Percentiles rank a stretch among this genome's conserved stretches.
Conservation (phyloP, 2,797 vertebrate genomes). For the Champsocephalus esox region DNA sequence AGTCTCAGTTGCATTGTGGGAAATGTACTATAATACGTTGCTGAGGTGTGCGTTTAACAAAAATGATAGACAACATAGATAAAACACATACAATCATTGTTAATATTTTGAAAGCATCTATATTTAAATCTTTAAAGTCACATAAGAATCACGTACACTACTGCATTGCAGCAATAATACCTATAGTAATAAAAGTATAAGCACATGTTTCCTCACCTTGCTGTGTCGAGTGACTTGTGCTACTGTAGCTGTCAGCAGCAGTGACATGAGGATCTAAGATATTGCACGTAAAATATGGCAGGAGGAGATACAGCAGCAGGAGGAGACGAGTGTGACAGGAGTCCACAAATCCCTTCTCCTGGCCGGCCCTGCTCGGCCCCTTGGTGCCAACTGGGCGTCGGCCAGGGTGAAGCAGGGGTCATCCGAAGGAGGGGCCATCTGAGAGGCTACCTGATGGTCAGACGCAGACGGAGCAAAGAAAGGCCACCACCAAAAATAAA, state of each 20-base stretch:
- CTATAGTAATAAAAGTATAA: background rate
- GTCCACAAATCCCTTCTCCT: slow-evolving; percentile 75
- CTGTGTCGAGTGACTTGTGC: background rate
- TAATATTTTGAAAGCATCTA: slow-evolving; percentile 5
- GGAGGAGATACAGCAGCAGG: slow-evolving; percentile 43
- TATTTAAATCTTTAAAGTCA: background rate
- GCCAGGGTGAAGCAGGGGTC: slow-evolving; percentile 77
- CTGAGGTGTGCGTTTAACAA: background rate
- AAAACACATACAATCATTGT: background rate
- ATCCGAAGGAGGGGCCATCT: slow-evolving; percentile 71
- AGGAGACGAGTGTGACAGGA: slow-evolving; percentile 52
- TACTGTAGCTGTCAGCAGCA: slow-evolving; percentile 1
- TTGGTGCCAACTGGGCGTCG: slow-evolving; percentile 78
- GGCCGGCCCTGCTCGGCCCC: slow-evolving; percentile 66
- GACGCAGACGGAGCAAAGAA: slow-evolving; percentile 46
- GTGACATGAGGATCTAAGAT: slow-evolving; percentile 7
- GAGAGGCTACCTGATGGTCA: slow-evolving; percentile 68
- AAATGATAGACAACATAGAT: background rate
- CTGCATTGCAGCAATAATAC: background rate
- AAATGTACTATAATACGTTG: background rate
- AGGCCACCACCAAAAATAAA: background rate
- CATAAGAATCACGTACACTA: background rate
- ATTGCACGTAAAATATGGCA: slow-evolving; percentile 33
- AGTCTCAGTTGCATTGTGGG: background rate
- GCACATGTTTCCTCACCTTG: background rate